Conservation (phyloP, 2,888 invertebrate genomes). For the Drosophila imparisetae region DNA sequence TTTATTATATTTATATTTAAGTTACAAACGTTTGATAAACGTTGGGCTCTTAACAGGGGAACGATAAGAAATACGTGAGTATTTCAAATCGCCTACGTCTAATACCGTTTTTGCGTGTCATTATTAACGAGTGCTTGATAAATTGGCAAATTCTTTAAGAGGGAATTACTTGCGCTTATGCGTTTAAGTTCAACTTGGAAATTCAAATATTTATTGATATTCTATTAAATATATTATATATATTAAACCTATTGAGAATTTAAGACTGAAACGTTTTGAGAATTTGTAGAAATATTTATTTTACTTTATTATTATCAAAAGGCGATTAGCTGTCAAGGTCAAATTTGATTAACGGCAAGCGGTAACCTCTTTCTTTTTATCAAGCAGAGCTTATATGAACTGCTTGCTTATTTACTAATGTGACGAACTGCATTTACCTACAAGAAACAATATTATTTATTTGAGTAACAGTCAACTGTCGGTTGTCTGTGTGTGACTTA, state of each 20-base stretch:
- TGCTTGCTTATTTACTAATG: neutral
- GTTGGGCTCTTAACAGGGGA: neutral
- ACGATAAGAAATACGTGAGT: constrained; percentile 68
- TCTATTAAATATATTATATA: too few species aligned
- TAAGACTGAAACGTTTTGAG: neutral
- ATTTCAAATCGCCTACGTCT: constrained; percentile 24
- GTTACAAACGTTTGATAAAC: neutral
- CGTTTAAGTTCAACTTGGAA: neutral
- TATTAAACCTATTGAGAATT: neutral
- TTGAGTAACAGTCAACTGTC: neutral
- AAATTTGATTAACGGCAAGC: neutral
- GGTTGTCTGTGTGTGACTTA: neutral
- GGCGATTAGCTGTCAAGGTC: neutral
- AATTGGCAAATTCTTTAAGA: neutral
- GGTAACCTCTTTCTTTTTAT: neutral
- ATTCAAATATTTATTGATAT: neutral
- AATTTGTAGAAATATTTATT: neutral
- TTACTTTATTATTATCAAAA: neutral
- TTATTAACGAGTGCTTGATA: constrained; percentile 7
- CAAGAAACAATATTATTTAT: neutral
- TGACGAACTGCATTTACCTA: neutral
- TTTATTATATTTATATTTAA: constrained; percentile 24
- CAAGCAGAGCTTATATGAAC: neutral
- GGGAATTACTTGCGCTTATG: neutral
- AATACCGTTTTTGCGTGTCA: constrained; percentile 28